Percentiles rank a stretch among this genome's conserved stretches.
These are phyloP conservation scores for Puffinus mauretanicus DNA, from an alignment of 2,113 vertebrate genomes.

Conservation along the genomic window DNA sequence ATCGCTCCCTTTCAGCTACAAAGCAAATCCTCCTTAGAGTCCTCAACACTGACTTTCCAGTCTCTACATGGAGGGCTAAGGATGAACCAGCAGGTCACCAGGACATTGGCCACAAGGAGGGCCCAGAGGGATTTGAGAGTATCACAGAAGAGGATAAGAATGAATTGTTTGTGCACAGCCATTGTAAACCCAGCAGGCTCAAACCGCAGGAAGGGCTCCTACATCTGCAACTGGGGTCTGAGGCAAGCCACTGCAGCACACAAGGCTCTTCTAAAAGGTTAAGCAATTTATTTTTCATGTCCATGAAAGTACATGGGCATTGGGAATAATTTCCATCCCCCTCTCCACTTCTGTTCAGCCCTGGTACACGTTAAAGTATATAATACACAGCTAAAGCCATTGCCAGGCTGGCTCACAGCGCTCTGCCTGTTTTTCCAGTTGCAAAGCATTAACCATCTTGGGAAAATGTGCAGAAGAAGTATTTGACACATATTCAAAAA, in stretches of 20 bases:
- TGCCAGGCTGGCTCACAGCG: background rate
- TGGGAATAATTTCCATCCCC: background rate
- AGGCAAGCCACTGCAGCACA: background rate
- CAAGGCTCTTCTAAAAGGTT: background rate
- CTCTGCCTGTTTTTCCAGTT: background rate
- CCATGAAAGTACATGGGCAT: background rate
- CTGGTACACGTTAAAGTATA: background rate
- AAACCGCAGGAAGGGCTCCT: background rate
- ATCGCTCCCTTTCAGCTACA: background rate
- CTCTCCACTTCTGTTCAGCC: background rate
- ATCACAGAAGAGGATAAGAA: background rate
- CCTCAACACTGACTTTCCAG: background rate
- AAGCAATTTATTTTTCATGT: conserved; percentile 18
- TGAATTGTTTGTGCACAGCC: background rate
- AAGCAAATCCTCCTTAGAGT: background rate
- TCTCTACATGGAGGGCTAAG: background rate
- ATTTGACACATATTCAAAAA: background rate
- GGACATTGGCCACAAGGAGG: background rate
- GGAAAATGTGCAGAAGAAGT: background rate
- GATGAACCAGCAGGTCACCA: background rate
- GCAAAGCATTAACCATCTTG: background rate
- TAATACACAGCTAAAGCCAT: background rate
- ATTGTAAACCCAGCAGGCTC: background rate
- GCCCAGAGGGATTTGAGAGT: background rate
- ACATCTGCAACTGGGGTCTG: background rate